These are phyloP conservation scores for Polyploca ridens DNA, from an alignment of 2,888 invertebrate genomes.

Conservation along the genomic window DNA sequence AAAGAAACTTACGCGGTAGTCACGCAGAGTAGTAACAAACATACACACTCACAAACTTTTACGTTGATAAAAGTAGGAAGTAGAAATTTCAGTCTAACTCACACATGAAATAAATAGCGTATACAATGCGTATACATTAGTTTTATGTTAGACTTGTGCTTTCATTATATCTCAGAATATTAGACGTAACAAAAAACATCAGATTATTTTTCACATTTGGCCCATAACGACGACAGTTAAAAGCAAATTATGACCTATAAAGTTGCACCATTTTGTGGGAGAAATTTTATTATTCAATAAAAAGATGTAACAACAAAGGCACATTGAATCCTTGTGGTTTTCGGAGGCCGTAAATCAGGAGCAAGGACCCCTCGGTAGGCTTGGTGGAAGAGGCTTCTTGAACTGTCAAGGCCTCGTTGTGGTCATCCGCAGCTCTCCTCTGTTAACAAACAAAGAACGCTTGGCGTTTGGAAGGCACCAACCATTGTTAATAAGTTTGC, in stretches of 20 bases:
- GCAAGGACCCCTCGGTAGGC: conserved; percentile 68
- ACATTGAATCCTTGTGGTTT: conserved; percentile 81
- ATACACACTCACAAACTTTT: too few relatives aligned
- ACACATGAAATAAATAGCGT: too few relatives aligned
- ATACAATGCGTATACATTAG: background rate
- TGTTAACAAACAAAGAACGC: conserved; percentile 57
- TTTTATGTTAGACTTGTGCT: conserved; percentile 4
- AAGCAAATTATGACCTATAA: conserved; percentile 79
- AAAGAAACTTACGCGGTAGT: too few relatives aligned
- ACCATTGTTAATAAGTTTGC: background rate
- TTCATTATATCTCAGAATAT: conserved; percentile 19
- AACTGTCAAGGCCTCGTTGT: conserved; percentile 78
- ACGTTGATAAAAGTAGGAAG: too few relatives aligned
- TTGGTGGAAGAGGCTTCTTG: conserved; percentile 70
- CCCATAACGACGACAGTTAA: conserved; percentile 63
- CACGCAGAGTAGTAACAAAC: too few relatives aligned
- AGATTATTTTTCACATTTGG: conserved; percentile 30
- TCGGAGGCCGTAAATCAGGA: conserved; percentile 79
- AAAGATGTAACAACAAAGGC: conserved; percentile 78
- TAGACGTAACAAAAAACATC: conserved; percentile 32
- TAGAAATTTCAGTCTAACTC: too few relatives aligned
- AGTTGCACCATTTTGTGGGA: conserved; percentile 75
- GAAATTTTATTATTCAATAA: conserved; percentile 84
- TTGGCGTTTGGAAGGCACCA: conserved; percentile 29
- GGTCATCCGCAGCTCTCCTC: conserved; percentile 65